Percentiles rank a stretch among this genome's conserved stretches.
phyloP scores from a whole-genome alignment of 1,140 invertebrate species.

The Probaryconus sp. region DNA sequence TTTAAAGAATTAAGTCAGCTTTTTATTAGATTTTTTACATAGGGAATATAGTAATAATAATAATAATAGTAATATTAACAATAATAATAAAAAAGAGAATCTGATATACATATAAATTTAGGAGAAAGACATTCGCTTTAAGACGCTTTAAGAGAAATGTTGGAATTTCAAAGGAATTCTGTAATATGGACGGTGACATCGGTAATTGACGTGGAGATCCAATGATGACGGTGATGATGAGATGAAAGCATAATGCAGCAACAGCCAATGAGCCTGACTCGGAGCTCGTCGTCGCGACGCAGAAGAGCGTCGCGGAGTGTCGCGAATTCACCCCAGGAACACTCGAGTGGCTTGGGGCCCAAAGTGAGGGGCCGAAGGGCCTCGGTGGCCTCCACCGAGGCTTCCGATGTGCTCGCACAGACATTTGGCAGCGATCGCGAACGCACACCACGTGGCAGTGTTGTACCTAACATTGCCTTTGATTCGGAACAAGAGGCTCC shows the following conservation, averaged over 20 bases:
- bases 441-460: conserved; percentile 75
- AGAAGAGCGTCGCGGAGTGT: conserved; percentile 82
- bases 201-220: no score
- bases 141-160: no score
- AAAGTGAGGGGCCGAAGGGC: conserved; percentile 67
- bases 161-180: no score
- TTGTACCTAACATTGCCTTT: conserved; percentile 76
- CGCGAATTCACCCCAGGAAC: conserved; percentile 81
- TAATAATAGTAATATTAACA: no score
- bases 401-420: conserved; percentile 64
- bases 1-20: no score
- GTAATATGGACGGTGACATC: no score
- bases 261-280: conserved; percentile 82
- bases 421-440: conserved; percentile 68
- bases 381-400: conserved; percentile 72
- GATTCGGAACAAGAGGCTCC: conserved; percentile 65
- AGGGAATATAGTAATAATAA: no score
- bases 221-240: no score
- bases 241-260: conserved; percentile 1
- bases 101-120: no score
- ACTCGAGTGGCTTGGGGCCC: conserved; percentile 69
- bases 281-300: conserved; percentile 83
- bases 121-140: no score
- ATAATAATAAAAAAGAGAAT: no score
- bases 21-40: no score